Percentiles rank a stretch among this genome's conserved stretches.
These are phyloP conservation scores for Arizona elegans DNA, from an alignment of 2,113 vertebrate species.

Conservation along the genomic window DNA sequence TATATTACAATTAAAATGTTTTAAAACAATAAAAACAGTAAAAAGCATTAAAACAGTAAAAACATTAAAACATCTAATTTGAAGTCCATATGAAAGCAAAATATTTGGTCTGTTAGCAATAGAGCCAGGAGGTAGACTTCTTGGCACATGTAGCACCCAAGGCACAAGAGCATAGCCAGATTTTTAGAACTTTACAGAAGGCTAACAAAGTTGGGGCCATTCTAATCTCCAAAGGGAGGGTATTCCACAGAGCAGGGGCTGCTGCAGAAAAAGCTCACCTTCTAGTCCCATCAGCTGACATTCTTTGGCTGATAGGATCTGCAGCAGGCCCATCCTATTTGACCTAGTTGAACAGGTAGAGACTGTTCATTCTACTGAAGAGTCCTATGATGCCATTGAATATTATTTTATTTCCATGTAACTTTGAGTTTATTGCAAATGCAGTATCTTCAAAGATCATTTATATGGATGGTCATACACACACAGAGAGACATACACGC, in stretches of 20 bases:
- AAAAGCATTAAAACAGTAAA: no score
- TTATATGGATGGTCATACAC: background rate
- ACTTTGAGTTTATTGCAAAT: background rate
- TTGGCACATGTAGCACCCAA: no score
- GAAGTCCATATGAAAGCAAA: no score
- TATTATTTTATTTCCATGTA: background rate
- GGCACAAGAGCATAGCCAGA: background rate
- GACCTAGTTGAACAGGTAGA: background rate
- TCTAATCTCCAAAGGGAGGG: background rate
- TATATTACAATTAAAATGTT: no score
- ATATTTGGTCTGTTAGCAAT: no score
- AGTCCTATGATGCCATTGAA: background rate
- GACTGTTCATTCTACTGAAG: background rate
- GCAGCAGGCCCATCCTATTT: background rate
- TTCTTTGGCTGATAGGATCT: background rate
- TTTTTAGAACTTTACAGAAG: background rate
- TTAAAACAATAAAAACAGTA: no score
- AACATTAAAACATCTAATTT: no score
- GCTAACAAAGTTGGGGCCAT: background rate
- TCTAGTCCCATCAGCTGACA: background rate
- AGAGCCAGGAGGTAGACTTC: no score
- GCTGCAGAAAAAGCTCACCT: background rate
- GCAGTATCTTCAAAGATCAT: background rate
- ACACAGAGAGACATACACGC: no score
- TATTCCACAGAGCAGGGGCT: background rate